These are phyloP conservation scores for Danio jaintianensis DNA, from an alignment of 2,797 vertebrate species.

Conservation along the genomic window DNA sequence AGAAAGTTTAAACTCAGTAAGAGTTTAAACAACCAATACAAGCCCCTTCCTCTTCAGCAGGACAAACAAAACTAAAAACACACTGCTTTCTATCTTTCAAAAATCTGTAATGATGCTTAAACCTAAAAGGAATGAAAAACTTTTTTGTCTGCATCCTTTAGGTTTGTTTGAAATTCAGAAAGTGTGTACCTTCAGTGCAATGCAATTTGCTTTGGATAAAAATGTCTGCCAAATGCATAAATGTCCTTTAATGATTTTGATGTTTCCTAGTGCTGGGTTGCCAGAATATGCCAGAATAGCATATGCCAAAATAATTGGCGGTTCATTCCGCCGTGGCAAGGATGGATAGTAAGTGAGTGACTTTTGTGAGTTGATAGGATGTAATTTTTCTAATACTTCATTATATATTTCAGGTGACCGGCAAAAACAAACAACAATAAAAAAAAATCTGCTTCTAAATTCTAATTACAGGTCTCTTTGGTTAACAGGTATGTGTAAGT, in stretches of 20 bases:
- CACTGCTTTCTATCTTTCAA: constrained; percentile 21
- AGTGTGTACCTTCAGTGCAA: no score
- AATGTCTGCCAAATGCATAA: no score
- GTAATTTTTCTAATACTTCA: neutral
- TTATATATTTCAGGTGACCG: neutral
- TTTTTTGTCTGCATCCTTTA: neutral
- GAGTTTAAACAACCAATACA: constrained; percentile 47
- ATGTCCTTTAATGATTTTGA: no score
- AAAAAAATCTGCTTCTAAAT: no score
- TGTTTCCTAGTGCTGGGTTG: no score
- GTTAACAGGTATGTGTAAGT: neutral
- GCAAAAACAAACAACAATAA: neutral
- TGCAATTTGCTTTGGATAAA: no score
- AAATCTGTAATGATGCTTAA: constrained; percentile 1
- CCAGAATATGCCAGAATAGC: no score
- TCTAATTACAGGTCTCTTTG: neutral
- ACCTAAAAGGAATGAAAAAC: neutral
- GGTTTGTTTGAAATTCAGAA: no score
- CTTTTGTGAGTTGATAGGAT: neutral
- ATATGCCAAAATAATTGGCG: no score
- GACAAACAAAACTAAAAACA: constrained; percentile 50
- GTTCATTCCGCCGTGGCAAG: no score
- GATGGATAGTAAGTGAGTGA: no score
- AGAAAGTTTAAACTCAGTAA: constrained; percentile 44
- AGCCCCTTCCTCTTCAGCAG: constrained; percentile 46